These are phyloP conservation scores for Apamea crenata DNA, from an alignment of 2,888 invertebrate species.

Conservation along the genomic window DNA sequence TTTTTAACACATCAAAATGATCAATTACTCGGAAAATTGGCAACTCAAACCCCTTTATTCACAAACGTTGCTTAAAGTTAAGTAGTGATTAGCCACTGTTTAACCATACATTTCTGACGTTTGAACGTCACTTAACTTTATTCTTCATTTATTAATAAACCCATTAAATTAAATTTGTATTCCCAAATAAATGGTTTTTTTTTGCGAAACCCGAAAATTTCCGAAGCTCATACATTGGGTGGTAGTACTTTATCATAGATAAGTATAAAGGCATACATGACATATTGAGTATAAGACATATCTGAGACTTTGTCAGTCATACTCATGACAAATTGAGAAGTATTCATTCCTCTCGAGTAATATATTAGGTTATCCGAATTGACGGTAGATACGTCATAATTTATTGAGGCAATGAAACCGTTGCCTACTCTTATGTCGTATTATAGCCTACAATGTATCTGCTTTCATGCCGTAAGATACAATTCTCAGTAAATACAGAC, in stretches of 20 bases:
- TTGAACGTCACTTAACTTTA: no score
- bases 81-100: no score
- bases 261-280: neutral
- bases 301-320: neutral
- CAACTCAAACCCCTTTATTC: no score
- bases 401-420: constrained; percentile 8
- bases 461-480: neutral
- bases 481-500: neutral
- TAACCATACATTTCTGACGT: no score
- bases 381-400: constrained; percentile 2
- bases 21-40: neutral
- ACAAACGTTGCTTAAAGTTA: no score
- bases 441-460: neutral
- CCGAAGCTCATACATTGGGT: neutral
- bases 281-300: neutral
- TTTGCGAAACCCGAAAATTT: constrained; percentile 1
- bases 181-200: neutral
- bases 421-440: neutral
- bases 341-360: neutral
- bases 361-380: constrained; percentile 1
- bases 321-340: constrained; percentile 10
- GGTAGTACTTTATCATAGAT: neutral
- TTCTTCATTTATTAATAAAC: no score
- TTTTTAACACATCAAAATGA: neutral
- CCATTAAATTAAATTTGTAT: no score